Conservation (phyloP, 2,797 vertebrate species). For the Thunnus albacares region DNA sequence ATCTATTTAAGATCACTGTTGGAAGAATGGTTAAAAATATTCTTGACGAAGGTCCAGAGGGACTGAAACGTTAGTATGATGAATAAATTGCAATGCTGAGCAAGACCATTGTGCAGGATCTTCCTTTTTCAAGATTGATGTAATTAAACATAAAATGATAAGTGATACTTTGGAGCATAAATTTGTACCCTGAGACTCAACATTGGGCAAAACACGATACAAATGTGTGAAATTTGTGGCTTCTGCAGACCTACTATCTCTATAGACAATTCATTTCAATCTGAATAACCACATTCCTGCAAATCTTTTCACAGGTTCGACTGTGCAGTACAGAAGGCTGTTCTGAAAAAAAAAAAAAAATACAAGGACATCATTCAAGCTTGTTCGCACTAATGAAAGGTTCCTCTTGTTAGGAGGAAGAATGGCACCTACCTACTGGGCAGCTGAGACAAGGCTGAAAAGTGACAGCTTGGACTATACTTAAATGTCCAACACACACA, state of each 20-base stretch:
- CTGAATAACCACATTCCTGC: not conserved
- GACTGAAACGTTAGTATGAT: too few relatives aligned
- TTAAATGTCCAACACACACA: constrained; percentile 18
- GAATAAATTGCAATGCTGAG: too few relatives aligned
- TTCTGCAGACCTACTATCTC: not conserved
- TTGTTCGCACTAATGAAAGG: constrained; percentile 59
- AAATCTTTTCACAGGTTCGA: constrained; percentile 1
- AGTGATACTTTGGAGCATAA: constrained; percentile 18
- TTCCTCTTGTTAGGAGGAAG: constrained; percentile 49
- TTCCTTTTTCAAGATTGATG: not conserved
- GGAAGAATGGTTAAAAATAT: too few relatives aligned
- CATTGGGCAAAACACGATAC: not conserved
- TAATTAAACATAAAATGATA: constrained; percentile 36
- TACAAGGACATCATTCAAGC: constrained; percentile 39
- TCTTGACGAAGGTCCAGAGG: too few relatives aligned
- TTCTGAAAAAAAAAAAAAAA: not conserved
- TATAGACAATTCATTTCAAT: constrained; percentile 1
- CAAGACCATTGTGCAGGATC: too few relatives aligned
- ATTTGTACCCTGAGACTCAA: constrained; percentile 9
- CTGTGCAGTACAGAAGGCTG: not conserved
- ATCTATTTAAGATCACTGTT: too few relatives aligned
- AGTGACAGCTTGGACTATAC: constrained; percentile 41
- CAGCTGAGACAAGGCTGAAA: constrained; percentile 34
- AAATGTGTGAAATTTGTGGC: constrained; percentile 3
- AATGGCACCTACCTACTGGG: constrained; percentile 24